Base-by-base conservation (phyloP, 1,140 invertebrate genomes). In the Chironomus striatipennis region DNA sequence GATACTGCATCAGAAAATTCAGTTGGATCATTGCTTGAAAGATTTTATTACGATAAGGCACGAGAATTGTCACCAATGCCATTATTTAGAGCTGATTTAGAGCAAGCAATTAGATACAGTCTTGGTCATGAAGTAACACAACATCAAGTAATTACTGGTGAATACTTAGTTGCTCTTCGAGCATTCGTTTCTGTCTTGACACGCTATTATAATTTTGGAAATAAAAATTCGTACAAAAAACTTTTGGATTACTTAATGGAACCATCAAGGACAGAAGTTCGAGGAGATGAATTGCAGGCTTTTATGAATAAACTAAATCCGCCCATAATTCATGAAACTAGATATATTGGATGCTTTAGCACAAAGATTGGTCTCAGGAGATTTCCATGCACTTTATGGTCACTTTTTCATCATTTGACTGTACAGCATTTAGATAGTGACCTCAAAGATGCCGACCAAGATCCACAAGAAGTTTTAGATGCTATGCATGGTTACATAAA, bases 351-450 rank as follows among this genome's bases (percentile, higher is more conserved):
- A 10, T 99, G 98, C 81, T 85, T 86, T 78, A 78, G 77, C 7
- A 81, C 79, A 6, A 82, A 85, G 67, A 81, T 89, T 1, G 83
- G 86, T 43, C 87, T 85, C 73, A 87, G 97, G 73, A 95, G 96
- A n/a, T 99, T 95, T 81, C 93, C 96, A 0, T 99, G 98, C 84
- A 91, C 94, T 0, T 83, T 99, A 15, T 99, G 98, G 98, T 93
- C 89, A 43, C 84, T 97, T 75, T 99, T 98, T 81, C 98, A 99
- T 80, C 93, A 91, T 67, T 82, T 99, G 21, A 96, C 94, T 9
- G 92, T 98, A 0, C 91, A 91, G 80, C 90, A 91, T 73, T 87
- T 88, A 0, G 76, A 81, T 3, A 81, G 81, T 24, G 79, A 85
- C 43, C 79, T 84, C 0, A 78, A 77, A 5, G 80, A 83, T 67